Conservation (phyloP, 1,140 invertebrate genomes). For the Pogonus chalceus region DNA sequence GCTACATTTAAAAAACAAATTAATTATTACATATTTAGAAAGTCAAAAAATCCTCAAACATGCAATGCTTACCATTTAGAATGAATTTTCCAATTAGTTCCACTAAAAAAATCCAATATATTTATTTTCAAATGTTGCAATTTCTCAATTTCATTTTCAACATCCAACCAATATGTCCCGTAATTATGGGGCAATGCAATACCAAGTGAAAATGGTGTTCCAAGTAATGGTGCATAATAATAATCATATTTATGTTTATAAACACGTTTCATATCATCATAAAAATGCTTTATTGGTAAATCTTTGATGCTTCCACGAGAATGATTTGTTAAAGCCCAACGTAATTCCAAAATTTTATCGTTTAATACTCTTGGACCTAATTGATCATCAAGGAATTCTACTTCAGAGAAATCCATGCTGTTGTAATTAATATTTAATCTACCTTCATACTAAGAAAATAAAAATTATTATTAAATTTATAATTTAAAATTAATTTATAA, state of each 20-base stretch:
- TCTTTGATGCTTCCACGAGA: slow-evolving; percentile 50
- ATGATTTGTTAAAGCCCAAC: slow-evolving; percentile 64
- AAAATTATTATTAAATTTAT: slow-evolving; percentile 4
- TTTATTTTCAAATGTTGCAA: slow-evolving; percentile 54
- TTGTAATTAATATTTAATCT: slow-evolving; percentile 87
- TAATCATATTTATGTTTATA: slow-evolving; percentile 71
- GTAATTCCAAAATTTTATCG: slow-evolving; percentile 42
- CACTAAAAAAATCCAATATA: slow-evolving; percentile 51
- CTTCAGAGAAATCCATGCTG: slow-evolving; percentile 90
- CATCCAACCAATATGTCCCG: slow-evolving; percentile 64
- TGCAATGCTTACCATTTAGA: slow-evolving; percentile 60
- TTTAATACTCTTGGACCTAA: slow-evolving; percentile 39
- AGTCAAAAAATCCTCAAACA: too few relatives aligned
- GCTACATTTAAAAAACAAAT: too few relatives aligned
- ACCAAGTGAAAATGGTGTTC: slow-evolving; percentile 79
- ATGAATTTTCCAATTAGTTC: slow-evolving; percentile 73
- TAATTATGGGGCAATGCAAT: slow-evolving; percentile 69
- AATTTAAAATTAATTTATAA: slow-evolving; percentile 6
- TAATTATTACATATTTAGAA: too few relatives aligned
- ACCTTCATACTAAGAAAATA: slow-evolving; percentile 48
- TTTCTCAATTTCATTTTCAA: slow-evolving; percentile 56
- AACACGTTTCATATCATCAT: slow-evolving; percentile 73
- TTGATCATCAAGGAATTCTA: slow-evolving; percentile 75
- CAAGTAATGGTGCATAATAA: slow-evolving; percentile 66
- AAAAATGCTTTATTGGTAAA: slow-evolving; percentile 66